A percentile compares a stretch with the other conserved stretches of the same genome.
Conservation (phyloP, 1,140 invertebrate genomes). For the Macrotrachela quadricornifera region DNA sequence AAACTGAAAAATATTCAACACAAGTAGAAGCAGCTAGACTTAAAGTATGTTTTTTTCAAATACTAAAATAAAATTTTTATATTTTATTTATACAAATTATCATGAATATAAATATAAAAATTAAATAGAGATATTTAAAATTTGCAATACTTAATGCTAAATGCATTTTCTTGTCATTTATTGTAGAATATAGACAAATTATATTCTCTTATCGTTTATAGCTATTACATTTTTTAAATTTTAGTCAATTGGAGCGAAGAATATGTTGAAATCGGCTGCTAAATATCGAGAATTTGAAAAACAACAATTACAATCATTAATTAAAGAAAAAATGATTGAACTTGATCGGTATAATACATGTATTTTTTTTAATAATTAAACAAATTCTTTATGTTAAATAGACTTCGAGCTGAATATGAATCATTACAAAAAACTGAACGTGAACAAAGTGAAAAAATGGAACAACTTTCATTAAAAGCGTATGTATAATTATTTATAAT, state of each 20-base stretch:
- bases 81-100: too few species aligned
- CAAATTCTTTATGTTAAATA: conserved; percentile 11
- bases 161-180: too few species aligned
- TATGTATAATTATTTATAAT: too few species aligned
- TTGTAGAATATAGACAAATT: too few species aligned
- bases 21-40: conserved; percentile 67
- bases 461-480: conserved; percentile 34
- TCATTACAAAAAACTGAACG: conserved; percentile 55
- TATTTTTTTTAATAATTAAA: not conserved
- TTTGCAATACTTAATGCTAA: too few species aligned
- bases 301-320: conserved; percentile 55
- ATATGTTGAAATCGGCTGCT: conserved; percentile 52
- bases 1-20: conserved; percentile 45
- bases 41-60: conserved; percentile 30
- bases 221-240: conserved; percentile 1
- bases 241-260: conserved; percentile 53
- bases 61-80: not conserved
- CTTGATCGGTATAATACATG: conserved; percentile 41
- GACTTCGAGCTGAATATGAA: conserved; percentile 50
- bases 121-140: too few species aligned
- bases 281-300: conserved; percentile 57
- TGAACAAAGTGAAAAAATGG: conserved; percentile 57
- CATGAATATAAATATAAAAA: too few species aligned
- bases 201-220: too few species aligned
- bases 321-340: conserved; percentile 56